These are phyloP conservation scores for Caenorhabditis angaria DNA, from an alignment of 2,888 invertebrate species.

Conservation along the genomic window DNA sequence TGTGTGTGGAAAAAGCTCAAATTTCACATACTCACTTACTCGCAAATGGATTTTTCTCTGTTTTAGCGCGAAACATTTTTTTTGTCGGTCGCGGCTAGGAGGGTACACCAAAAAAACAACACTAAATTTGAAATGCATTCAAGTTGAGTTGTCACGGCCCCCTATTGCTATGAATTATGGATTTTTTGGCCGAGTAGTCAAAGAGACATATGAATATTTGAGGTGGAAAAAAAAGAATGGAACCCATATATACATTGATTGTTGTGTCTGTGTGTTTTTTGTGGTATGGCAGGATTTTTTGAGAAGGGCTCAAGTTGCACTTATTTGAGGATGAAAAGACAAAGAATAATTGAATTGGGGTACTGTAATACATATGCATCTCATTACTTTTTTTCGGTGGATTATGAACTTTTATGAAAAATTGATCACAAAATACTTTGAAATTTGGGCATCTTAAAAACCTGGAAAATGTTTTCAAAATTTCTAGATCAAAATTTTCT, in stretches of 20 bases:
- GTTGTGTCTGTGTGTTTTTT: too few species aligned
- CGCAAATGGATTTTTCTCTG: constrained; percentile 3
- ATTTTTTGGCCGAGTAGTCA: background rate
- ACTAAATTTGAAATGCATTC: constrained; percentile 1
- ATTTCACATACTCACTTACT: constrained; percentile 4
- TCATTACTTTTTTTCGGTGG: too few species aligned
- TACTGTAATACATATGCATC: background rate
- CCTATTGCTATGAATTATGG: background rate
- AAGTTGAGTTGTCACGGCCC: background rate
- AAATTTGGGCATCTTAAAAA: too few species aligned
- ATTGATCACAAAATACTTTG: too few species aligned
- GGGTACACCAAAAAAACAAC: background rate
- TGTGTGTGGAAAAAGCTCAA: constrained; percentile 1
- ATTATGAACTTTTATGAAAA: too few species aligned
- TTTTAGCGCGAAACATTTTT: background rate
- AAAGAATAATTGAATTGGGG: background rate
- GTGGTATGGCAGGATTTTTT: too few species aligned
- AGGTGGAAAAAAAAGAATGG: background rate
- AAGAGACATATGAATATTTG: background rate
- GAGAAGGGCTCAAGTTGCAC: too few species aligned
- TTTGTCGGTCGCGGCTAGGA: background rate
- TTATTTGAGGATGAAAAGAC: too few species aligned
- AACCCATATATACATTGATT: too few species aligned
- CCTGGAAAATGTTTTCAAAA: too few species aligned
- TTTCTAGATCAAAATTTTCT: too few species aligned